Evolutionary conservation across 2,888 invertebrate genomes (phyloP).

Genomic region (Thumatha senex): DNA sequence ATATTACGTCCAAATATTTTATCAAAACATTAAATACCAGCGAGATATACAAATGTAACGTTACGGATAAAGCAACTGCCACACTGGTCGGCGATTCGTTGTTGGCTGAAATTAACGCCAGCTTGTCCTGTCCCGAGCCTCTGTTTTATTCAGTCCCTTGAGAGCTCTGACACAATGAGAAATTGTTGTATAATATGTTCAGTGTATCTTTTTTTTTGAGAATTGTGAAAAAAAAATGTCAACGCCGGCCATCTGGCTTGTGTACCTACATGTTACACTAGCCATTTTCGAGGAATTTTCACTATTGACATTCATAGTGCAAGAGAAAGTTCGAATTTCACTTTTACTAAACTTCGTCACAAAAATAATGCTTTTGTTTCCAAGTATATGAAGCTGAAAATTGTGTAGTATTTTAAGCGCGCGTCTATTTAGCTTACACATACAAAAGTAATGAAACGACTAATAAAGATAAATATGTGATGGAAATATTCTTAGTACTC

Average conservation of each 20-base stretch:
- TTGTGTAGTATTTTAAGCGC: conserved; percentile 35
- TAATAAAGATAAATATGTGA: not conserved
- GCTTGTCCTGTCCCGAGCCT: conserved; percentile 61
- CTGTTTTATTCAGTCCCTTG: conserved; percentile 75
- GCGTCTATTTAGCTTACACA: conserved; percentile 24
- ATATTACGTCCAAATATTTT: conserved; percentile 3
- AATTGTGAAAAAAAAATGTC: conserved; percentile 74
- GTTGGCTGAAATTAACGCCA: conserved; percentile 66
- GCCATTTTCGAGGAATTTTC: conserved; percentile 44
- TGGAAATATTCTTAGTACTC: too few species aligned
- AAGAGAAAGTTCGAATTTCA: conserved; percentile 62
- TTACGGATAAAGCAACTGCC: conserved; percentile 43
- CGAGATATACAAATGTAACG: conserved; percentile 14
- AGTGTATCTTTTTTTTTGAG: conserved; percentile 60
- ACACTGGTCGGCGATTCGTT: conserved; percentile 55
- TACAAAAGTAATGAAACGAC: conserved; percentile 18
- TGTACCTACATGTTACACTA: conserved; percentile 20
- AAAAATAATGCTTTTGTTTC: conserved; percentile 16
- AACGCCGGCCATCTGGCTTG: conserved; percentile 65
- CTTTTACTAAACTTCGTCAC: conserved; percentile 46
- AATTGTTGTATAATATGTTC: conserved; percentile 67
- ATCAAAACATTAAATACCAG: not conserved
- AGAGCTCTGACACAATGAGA: conserved; percentile 71
- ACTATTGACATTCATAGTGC: conserved; percentile 41
- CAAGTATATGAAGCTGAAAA: conserved; percentile 11